Conservation (phyloP, 2,888 invertebrate genomes). For the Stratiomys singularior region DNA sequence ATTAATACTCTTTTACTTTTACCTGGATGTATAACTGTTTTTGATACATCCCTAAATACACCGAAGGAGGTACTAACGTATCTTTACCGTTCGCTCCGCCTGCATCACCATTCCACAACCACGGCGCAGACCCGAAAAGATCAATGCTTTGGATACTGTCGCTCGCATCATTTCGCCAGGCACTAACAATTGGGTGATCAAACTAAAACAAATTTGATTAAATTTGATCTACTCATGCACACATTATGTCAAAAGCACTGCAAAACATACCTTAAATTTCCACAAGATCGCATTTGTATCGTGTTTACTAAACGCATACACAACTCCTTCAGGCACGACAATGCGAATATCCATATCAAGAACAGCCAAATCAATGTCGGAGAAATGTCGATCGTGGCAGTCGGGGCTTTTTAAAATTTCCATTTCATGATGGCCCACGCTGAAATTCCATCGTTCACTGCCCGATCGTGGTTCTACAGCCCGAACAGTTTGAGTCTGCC, state of each 20-base stretch:
- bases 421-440: constrained; percentile 89
- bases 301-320: constrained; percentile 73
- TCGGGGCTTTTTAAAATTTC: constrained; percentile 69
- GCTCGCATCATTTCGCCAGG: constrained; percentile 80
- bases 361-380: constrained; percentile 59
- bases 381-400: constrained; percentile 64
- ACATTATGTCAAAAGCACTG: not conserved
- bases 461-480: constrained; percentile 90
- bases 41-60: constrained; percentile 88
- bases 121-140: constrained; percentile 74
- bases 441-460: constrained; percentile 94
- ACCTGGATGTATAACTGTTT: constrained; percentile 73
- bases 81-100: constrained; percentile 58
- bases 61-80: constrained; percentile 69
- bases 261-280: constrained; percentile 75
- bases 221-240: not conserved
- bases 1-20: not conserved
- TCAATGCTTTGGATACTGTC: constrained; percentile 76
- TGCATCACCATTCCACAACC: constrained; percentile 64
- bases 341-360: constrained; percentile 72
- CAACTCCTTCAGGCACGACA: constrained; percentile 76
- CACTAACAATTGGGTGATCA: constrained; percentile 84
- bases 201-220: constrained; percentile 68
- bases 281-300: constrained; percentile 72
- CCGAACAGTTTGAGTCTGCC: constrained; percentile 87